Base-by-base conservation (phyloP, 2,113 vertebrate species). In the Corythornis vintsioides region DNA sequence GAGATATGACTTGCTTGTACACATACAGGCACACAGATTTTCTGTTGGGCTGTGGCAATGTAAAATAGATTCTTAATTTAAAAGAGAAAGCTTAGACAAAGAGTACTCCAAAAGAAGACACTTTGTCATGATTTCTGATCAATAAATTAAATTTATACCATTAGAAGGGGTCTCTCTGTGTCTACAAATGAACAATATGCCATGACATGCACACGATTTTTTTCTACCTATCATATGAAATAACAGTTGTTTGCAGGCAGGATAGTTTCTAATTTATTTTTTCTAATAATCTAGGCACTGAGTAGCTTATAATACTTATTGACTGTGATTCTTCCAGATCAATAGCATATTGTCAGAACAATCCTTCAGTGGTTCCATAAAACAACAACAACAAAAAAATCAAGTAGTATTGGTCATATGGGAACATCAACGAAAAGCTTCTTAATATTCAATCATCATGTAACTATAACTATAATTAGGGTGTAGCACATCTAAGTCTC, bases 211-310 rank as follows among this genome's bases (percentile, higher is more conserved):
- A 91, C 71, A 78, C 6, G 76, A 9, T 60, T 81, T 72, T 60
- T 94, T 95, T 93, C 70, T 90, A 43, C 13, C 61, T n/a, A 67
- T 88, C 83, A 86, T 81, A 19, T 65, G 77, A 96, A 94, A 92
- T 88, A 83, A 88, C 87, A 64, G 67, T 84, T 96, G 93, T 92
- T 96, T 94, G 56, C 40, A 69, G 90, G 66, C 52, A 95, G 53
- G 43, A 88, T 86, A 92, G 94, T 90, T 96, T 64, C 50, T 95
- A 86, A 91, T 96, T 97, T 95, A 91, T 94, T 95, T 97, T 94
- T 94, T 93, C 65, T 95, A 96, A 91, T 94, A 94, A 95, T 35
- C 40, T 82, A 84, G 88, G 86, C 90, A 94, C 77, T 89, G 86
- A 94, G 35, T 86, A 93, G 70, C 84, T 92, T 92, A 55, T 95